Evolutionary conservation across 1,140 invertebrate genomes (phyloP), one percentile per base, ranked within the genome.

Genomic region (Coelopa frigida): DNA sequence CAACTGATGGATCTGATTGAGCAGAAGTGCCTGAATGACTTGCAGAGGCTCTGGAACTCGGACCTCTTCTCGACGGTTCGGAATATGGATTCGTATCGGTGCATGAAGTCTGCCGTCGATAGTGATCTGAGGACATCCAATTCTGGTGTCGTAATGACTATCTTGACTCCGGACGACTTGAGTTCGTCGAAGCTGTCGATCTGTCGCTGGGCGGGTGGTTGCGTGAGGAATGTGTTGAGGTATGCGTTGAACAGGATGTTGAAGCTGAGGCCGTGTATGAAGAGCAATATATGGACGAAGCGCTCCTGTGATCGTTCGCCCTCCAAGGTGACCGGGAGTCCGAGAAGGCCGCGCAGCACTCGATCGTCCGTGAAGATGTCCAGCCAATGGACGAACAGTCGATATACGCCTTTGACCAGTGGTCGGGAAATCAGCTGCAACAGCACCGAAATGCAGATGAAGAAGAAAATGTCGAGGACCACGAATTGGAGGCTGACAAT

Each of bases 261-360:
- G 20, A 24, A 44, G 14, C 23, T 33, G 8, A 44, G 12, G 24
- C 42, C 42, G 17, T 44, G 26, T 10, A 20, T 8, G n/a, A 44
- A 44, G 21, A 44, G 27, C 23, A 44, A 10, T n/a, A 44, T 29
- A 33, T 24, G 35, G 11, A 44, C 5, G 0, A 44, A 15, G 17
- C 24, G 35, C 23, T 33, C 32, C 12, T 32, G 32, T 14, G 21
- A 44, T n/a, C 17, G 27, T 33, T 32, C 20, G 5, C 14, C n/a
- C 1, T 14, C 8, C 4, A 44, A 22, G 7, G 32, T 4, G 31
- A 33, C 32, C 4, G 42, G 18, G 10, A 32, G 42, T 3, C 42
- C 42, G 10, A 44, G 12, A 21, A 32, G 24, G 12, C 42, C 42
- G 35, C 42, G 42, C 23, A 44, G 23, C 24, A 44, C 35, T 22